Percentiles rank a stretch among this genome's conserved stretches.
These are phyloP conservation scores for Phyto melanocephala DNA, from an alignment of 2,888 invertebrate species.

Conservation along the genomic window DNA sequence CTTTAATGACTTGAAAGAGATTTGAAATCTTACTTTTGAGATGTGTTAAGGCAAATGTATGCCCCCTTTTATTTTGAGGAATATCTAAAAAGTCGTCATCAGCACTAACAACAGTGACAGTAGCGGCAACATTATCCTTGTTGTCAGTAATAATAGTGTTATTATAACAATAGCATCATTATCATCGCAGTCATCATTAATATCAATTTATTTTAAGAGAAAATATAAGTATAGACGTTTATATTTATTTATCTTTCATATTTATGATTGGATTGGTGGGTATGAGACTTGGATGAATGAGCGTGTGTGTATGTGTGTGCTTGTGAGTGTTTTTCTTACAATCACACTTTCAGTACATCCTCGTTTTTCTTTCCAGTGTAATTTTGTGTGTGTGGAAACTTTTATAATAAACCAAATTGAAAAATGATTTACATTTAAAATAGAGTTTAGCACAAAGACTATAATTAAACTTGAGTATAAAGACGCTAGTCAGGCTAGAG, in stretches of 20 bases:
- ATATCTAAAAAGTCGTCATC: background rate
- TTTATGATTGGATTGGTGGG: background rate
- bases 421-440: constrained; percentile 32
- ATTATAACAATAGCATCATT: constrained; percentile 19
- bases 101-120: background rate
- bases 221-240: background rate
- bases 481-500: background rate
- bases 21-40: constrained; percentile 10
- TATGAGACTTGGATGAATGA: too few species aligned
- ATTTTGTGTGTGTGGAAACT: background rate
- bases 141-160: background rate
- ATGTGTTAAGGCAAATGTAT: background rate
- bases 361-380: constrained; percentile 37
- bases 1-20: constrained; percentile 15
- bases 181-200: constrained; percentile 44
- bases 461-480: background rate
- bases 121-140: background rate
- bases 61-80: background rate
- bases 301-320: background rate
- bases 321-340: background rate
- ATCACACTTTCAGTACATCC: constrained; percentile 42
- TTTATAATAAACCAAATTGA: constrained; percentile 7
- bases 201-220: constrained; percentile 48
- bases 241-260: background rate
- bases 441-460: too few species aligned